phyloP scores from a whole-genome alignment of 2,797 vertebrate species.

The Cossypha niveicapilla region DNA sequence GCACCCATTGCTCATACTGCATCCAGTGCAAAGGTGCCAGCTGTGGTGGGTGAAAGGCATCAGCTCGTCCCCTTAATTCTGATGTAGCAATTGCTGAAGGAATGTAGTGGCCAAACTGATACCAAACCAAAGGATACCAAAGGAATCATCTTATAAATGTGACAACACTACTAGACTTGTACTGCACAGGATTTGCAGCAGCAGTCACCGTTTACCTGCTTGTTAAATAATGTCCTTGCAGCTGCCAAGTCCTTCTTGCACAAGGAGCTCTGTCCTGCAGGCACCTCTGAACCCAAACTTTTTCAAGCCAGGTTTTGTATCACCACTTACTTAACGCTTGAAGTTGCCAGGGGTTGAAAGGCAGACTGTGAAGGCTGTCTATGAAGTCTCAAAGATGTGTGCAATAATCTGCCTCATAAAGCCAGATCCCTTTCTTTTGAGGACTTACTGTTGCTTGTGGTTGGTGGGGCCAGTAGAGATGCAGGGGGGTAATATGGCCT shows the following conservation, averaged over 20 bases:
- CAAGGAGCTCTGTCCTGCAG: background rate
- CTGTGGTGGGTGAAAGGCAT: background rate
- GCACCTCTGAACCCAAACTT: background rate
- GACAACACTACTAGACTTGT: background rate
- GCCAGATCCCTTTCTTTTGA: background rate
- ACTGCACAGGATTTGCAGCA: background rate
- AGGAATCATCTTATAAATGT: background rate
- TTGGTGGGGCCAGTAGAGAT: background rate
- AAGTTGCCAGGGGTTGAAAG: background rate
- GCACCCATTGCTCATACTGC: background rate
- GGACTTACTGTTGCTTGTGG: fast-evolving
- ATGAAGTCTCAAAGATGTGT: background rate
- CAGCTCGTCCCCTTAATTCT: background rate
- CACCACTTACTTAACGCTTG: background rate
- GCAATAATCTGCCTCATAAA: background rate
- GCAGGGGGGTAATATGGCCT: background rate
- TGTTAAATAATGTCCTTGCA: background rate
- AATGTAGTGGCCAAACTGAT: background rate
- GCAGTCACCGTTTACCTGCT: background rate
- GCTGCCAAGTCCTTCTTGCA: background rate
- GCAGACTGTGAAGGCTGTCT: background rate
- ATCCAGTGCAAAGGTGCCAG: background rate
- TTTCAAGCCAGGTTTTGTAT: background rate
- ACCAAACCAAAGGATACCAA: background rate
- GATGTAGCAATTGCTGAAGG: background rate